Base-by-base conservation (phyloP, 1,140 invertebrate species). In the Grapholita molesta region DNA sequence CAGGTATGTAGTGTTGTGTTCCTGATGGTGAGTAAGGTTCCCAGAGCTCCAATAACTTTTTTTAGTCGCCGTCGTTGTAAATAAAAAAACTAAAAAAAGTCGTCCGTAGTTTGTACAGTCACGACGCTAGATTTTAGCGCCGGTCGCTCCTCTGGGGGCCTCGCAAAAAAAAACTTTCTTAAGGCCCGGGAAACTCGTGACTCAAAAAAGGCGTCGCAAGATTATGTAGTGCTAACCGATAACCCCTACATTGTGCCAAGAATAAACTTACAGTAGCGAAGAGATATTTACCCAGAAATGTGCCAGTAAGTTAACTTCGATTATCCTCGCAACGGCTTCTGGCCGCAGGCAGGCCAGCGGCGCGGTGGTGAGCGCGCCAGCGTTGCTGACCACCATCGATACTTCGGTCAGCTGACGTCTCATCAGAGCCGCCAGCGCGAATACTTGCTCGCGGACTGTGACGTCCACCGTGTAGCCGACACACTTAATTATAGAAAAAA, bases 241-340 rank as follows among this genome's bases (percentile, higher is more conserved):
- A n/a, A n/a, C n/a, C n/a, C n/a, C n/a, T 2, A 32, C 4, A 0
- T 8, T 5, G 0, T 32, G 0, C 30, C 30, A 32, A 57, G 64
- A 15, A 23, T 12, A 66, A 12, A 12, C 9, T 6, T 12, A 3
- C n/a, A 4, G 11, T 23, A 52, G 35, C 35, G 11, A 11, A 5
- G 3, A 12, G 42, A 33, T 21, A 38, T 73, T 84, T 84, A 95
- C 95, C 95, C 95, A 96, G 74, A 95, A 94, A 76, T 96, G 95
- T 4, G 94, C 93, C 69, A 96, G 78, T 4, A 95, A 92, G 72
- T 96, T 96, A 52, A 96, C 91, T 64, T 95, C 93, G 52, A 96
- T 94, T 0, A 94, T 88, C 72, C 92, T 93, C 7, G 84, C 82
- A 12, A 96, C 93, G 1, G 93, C 89, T 4, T 95, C 92, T 0